Percentiles rank a stretch among this genome's conserved stretches.
These are phyloP conservation scores for Mystacornis crossleyi DNA, from an alignment of 2,113 vertebrate genomes.

Conservation along the genomic window DNA sequence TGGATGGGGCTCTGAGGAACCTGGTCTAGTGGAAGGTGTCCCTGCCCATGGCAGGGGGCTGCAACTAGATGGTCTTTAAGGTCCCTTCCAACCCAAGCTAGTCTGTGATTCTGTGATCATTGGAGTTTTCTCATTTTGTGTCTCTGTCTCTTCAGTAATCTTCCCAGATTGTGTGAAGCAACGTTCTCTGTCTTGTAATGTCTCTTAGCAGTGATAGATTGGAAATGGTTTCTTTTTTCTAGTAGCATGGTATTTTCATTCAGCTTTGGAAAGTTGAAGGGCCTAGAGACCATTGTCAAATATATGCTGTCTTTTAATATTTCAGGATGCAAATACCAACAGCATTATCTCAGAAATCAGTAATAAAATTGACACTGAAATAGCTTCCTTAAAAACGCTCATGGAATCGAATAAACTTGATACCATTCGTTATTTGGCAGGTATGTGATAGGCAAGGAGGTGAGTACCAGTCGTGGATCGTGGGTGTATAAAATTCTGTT, in stretches of 20 bases:
- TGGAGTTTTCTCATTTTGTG: not conserved
- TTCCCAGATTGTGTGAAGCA: not conserved
- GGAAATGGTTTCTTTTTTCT: not conserved
- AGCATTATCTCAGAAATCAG: conserved; percentile 87
- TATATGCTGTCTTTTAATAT: not conserved
- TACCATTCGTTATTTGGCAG: conserved; percentile 89
- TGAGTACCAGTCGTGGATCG: not conserved
- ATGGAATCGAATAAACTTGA: conserved; percentile 96
- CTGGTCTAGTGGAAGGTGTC: not conserved
- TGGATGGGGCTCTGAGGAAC: not conserved
- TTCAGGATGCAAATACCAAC: conserved; percentile 87
- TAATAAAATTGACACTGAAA: conserved; percentile 94
- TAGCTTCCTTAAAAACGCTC: conserved; percentile 92
- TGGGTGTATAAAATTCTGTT: not conserved
- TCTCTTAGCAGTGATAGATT: not conserved
- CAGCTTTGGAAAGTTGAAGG: not conserved
- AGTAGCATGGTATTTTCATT: not conserved
- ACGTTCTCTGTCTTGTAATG: not conserved
- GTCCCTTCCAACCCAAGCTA: not conserved
- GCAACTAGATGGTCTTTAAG: not conserved
- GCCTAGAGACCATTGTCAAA: not conserved
- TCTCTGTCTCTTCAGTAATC: not conserved
- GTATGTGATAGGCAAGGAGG: conserved; percentile 64
- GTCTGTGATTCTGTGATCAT: not conserved
- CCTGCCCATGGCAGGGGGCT: not conserved